Percentiles rank a stretch among this genome's conserved stretches.
phyloP scores from a whole-genome alignment of 2,113 vertebrate species.

The Pholis gunnellus region DNA sequence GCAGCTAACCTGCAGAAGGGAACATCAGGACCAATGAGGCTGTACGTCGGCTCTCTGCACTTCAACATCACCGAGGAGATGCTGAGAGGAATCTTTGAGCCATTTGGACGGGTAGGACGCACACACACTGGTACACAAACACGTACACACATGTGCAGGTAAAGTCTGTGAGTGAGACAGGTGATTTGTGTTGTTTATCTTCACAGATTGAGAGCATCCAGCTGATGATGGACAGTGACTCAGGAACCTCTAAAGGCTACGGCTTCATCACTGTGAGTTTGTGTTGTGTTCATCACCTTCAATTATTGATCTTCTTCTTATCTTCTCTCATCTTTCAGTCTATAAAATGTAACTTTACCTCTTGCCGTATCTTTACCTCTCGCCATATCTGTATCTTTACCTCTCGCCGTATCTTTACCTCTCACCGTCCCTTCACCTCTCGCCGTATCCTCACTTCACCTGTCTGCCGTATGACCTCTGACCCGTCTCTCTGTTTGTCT shows the following conservation, averaged over 20 bases:
- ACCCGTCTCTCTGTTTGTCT: neutral
- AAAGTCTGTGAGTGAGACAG: neutral
- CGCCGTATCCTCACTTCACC: neutral
- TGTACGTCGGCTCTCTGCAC: slow-evolving; percentile 95
- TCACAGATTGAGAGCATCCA: slow-evolving; percentile 94
- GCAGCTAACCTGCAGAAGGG: slow-evolving; percentile 96
- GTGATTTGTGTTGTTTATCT: neutral
- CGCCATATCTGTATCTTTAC: no score
- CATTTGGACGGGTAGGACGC: slow-evolving; percentile 90
- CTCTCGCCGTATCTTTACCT: no score
- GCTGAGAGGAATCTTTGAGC: slow-evolving; percentile 97
- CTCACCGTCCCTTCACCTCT: no score
- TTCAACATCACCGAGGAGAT: slow-evolving; percentile 99
- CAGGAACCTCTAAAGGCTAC: slow-evolving; percentile 95
- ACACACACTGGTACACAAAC: neutral
- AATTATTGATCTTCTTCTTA: neutral
- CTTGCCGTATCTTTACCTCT: no score
- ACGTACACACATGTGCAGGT: neutral
- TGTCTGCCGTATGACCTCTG: neutral
- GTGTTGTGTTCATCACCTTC: neutral
- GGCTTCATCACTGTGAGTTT: slow-evolving; percentile 96
- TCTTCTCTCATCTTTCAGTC: neutral
- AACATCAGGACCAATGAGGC: slow-evolving; percentile 91
- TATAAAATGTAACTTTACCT: neutral
- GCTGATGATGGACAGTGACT: slow-evolving; percentile 98